phyloP scores from a whole-genome alignment of 2,888 invertebrate genomes.

The Deroplatys truncata region DNA sequence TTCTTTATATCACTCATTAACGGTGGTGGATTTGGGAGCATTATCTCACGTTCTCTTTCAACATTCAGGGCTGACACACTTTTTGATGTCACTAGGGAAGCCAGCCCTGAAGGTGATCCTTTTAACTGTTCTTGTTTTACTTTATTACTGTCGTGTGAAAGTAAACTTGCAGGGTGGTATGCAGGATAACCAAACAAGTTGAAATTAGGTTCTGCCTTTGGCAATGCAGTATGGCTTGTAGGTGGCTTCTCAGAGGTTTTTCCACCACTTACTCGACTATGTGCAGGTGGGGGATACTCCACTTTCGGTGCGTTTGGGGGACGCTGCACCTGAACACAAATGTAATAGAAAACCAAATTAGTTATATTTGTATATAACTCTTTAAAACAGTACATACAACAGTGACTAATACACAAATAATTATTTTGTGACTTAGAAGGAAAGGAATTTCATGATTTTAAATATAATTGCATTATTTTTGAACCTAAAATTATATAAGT shows the following conservation, averaged over 20 bases:
- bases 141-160: conserved; percentile 59
- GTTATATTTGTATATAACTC: neutral
- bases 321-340: conserved; percentile 40
- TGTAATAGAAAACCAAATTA: neutral
- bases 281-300: conserved; percentile 48
- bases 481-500: too few relatives aligned
- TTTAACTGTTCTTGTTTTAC: conserved; percentile 50
- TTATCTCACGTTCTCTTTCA: conserved; percentile 35
- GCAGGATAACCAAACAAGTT: conserved; percentile 62
- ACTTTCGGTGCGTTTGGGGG: conserved; percentile 44
- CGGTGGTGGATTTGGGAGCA: conserved; percentile 62
- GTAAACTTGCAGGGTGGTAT: conserved; percentile 43
- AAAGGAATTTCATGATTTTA: neutral
- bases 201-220: conserved; percentile 67
- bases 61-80: conserved; percentile 20
- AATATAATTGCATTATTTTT: too few relatives aligned
- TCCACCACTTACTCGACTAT: conserved; percentile 39
- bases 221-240: conserved; percentile 42
- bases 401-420: neutral
- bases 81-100: conserved; percentile 30
- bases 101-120: conserved; percentile 42
- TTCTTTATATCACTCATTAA: conserved; percentile 64
- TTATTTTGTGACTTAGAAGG: neutral
- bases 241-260: conserved; percentile 40
- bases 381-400: neutral